Base-by-base conservation (phyloP, 2,888 invertebrate species). In the Noctua pronuba region DNA sequence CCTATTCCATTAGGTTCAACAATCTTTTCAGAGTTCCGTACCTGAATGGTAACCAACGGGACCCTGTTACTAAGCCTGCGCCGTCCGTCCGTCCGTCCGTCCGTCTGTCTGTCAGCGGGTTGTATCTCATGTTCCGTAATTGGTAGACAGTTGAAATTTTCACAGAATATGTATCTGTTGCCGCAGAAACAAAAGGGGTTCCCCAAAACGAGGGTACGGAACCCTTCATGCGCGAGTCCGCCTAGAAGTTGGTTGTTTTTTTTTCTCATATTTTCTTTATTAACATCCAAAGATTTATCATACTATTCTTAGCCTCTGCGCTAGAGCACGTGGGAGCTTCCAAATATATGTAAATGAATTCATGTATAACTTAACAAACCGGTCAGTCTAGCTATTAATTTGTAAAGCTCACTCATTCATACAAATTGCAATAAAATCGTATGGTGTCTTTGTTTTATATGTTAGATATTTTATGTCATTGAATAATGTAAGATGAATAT, bases 361-460 rank as follows among this genome's bases (percentile, higher is more conserved):
- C 18, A 71, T 41, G 10, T 62, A 49, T 67, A 52, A 55, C 10
- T 41, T 13, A 46, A 35, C 31, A 58, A 75, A 68, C 79, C 35
- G 67, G 80, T 72, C 28, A 16, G 44, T 35, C 13, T 10, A 44
- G 64, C 16, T 16, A 83, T 77, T 58, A 83, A 77, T 71, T 1
- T 62, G 38, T 66, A 44, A 83, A 44, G 44, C 69, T 77, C 62
- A 72, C 78, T 80, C 79, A 80, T 83, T 80, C 67, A 80, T 67
- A 52, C 4, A 41, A 52, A 60, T 70, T 58, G 7, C 31, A 66
- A 62, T 62, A 55, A 66, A 71, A 80, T 55, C 21, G 3, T 21
- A 24, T 31, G 11, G n/a, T 35, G n/a, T 35, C 35, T 52, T 70
- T 82, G 69, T 76, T 80, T 69, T 69, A 10, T 6, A 58, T 44